Conservation (phyloP, 2,888 invertebrate genomes). For the Cataglyphis livida region DNA sequence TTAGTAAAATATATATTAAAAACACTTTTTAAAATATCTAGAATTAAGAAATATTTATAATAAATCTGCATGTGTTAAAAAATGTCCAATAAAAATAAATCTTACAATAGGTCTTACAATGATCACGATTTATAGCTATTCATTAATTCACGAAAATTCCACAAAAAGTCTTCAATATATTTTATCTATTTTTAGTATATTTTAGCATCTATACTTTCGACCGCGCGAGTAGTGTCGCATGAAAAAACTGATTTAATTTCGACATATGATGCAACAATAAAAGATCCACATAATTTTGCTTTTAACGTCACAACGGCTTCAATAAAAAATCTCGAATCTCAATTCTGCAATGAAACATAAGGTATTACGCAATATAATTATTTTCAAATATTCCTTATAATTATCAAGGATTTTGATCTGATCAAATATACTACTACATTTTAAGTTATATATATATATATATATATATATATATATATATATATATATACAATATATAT, state of each 20-base stretch:
- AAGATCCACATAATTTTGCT: not conserved
- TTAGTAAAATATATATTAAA: not conserved
- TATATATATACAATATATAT: not conserved
- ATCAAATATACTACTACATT: not conserved
- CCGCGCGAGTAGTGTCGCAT: not conserved
- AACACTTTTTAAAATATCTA: not conserved
- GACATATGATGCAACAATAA: not conserved
- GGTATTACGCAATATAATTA: not conserved
- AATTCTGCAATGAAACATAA: not conserved
- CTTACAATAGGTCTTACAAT: not conserved
- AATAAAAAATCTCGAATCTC: not conserved
- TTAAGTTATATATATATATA: too few relatives aligned
- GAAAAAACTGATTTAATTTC: not conserved
- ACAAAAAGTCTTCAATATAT: not conserved
- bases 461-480: too few relatives aligned
- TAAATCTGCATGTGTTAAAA: not conserved
- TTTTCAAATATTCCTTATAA: not conserved
- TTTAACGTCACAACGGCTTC: not conserved
- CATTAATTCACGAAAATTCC: not conserved
- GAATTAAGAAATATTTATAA: not conserved
- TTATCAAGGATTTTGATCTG: constrained; percentile 33
- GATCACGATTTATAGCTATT: not conserved
- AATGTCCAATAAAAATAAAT: not conserved
- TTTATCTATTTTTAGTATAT: not conserved
- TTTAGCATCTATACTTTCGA: too few relatives aligned